These are phyloP conservation scores for Drosophila navojoa DNA, from an alignment of 1,140 invertebrate genomes.

Conservation along the genomic window DNA sequence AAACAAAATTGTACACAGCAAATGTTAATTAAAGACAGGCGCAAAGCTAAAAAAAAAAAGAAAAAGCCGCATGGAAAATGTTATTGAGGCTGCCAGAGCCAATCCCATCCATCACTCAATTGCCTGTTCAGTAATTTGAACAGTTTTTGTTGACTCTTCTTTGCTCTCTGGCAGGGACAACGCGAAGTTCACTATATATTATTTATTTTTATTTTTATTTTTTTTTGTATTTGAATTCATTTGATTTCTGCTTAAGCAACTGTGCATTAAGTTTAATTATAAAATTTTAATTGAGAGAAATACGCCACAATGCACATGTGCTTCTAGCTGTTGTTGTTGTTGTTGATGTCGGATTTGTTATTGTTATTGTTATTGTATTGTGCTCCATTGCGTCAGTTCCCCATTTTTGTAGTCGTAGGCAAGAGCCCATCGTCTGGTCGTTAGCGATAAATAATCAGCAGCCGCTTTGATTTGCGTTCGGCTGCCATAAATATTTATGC, in stretches of 20 bases:
- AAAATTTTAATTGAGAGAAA: conserved; percentile 41
- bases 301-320: conserved; percentile 62
- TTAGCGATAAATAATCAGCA: conserved; percentile 72
- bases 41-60: conserved; percentile 12
- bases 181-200: conserved; percentile 15
- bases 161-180: conserved; percentile 13
- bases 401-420: not conserved
- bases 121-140: conserved; percentile 50
- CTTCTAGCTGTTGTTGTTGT: conserved; percentile 42
- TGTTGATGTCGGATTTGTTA: conserved; percentile 18
- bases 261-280: conserved; percentile 71
- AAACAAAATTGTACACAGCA: conserved; percentile 27
- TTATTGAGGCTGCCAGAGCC: conserved; percentile 35
- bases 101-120: conserved; percentile 79
- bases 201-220: conserved; percentile 10
- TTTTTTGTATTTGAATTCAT: conserved; percentile 12
- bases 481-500: conserved; percentile 77
- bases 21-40: conserved; percentile 71
- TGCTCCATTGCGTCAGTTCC: conserved; percentile 44
- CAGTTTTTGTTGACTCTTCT: conserved; percentile 35
- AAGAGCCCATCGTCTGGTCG: conserved; percentile 38
- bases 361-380: conserved; percentile 11
- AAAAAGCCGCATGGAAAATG: conserved; percentile 2
- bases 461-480: conserved; percentile 46
- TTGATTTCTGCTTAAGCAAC: conserved; percentile 48